phyloP scores from a whole-genome alignment of 2,888 invertebrate genomes.

The Torymus texanus region DNA sequence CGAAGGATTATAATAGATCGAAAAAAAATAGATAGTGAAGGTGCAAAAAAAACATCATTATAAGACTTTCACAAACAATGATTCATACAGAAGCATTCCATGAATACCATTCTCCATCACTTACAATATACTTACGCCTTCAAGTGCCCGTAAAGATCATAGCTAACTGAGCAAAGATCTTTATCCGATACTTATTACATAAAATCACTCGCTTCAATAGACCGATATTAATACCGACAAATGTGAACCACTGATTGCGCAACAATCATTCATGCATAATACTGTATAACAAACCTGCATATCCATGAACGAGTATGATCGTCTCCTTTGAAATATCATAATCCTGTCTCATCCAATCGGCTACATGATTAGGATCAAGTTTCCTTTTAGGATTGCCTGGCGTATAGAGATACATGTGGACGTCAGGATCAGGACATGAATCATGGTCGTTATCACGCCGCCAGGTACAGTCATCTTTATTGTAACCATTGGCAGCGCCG shows the following conservation, averaged over 20 bases:
- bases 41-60: slow-evolving; percentile 15
- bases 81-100: slow-evolving; percentile 23
- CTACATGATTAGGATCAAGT: slow-evolving; percentile 60
- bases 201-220: too few relatives aligned
- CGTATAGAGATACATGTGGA: slow-evolving; percentile 81
- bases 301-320: slow-evolving; percentile 84
- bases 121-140: too few relatives aligned
- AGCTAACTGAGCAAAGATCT: too few relatives aligned
- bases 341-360: slow-evolving; percentile 83
- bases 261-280: too few relatives aligned
- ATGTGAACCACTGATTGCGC: too few relatives aligned
- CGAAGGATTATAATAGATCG: background rate
- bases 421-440: slow-evolving; percentile 84
- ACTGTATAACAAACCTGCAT: slow-evolving; percentile 77
- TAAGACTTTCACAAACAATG: slow-evolving; percentile 8
- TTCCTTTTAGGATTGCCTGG: slow-evolving; percentile 76
- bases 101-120: too few relatives aligned
- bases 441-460: slow-evolving; percentile 80
- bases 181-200: too few relatives aligned
- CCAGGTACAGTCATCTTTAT: slow-evolving; percentile 84
- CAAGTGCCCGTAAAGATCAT: too few relatives aligned
- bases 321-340: slow-evolving; percentile 84
- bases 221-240: too few relatives aligned
- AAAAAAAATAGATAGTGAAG: background rate
- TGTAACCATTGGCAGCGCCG: slow-evolving; percentile 77